Conservation (phyloP, 2,797 vertebrate genomes). For the Esox lucius region DNA sequence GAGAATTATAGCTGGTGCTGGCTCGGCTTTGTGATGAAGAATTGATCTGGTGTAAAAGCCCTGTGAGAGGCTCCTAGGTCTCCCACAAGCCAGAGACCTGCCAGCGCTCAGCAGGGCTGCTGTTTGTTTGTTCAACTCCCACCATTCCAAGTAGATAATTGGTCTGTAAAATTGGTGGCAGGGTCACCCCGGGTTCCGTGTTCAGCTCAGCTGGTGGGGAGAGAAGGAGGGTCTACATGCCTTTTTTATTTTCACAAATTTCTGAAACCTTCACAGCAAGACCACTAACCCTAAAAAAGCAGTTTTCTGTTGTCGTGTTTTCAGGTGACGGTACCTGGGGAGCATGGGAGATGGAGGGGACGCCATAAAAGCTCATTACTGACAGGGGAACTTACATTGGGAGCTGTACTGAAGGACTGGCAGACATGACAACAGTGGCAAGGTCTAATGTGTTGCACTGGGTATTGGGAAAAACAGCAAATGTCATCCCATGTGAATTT, state of each 20-base stretch:
- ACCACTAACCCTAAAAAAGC: conserved; percentile 73
- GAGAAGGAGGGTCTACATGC: conserved; percentile 79
- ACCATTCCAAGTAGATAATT: conserved; percentile 97
- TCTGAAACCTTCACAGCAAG: conserved; percentile 79
- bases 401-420: conserved; percentile 69
- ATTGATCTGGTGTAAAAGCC: conserved; percentile 83
- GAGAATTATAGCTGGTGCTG: conserved; percentile 48
- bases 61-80: conserved; percentile 85
- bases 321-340: conserved; percentile 73
- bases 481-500: conserved; percentile 79
- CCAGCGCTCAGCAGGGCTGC: conserved; percentile 80
- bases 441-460: conserved; percentile 81
- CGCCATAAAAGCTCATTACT: conserved; percentile 84
- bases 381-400: conserved; percentile 80
- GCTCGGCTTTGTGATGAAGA: conserved; percentile 81
- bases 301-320: conserved; percentile 84
- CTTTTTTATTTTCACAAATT: conserved; percentile 82
- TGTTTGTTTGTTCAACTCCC: conserved; percentile 95
- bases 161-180: conserved; percentile 90
- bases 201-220: conserved; percentile 82
- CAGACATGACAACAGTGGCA: conserved; percentile 76
- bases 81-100: conserved; percentile 76
- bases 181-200: conserved; percentile 86
- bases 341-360: conserved; percentile 21
- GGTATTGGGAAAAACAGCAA: conserved; percentile 79